Base-by-base conservation (phyloP, 2,113 vertebrate genomes). In the Casuarius casuarius region DNA sequence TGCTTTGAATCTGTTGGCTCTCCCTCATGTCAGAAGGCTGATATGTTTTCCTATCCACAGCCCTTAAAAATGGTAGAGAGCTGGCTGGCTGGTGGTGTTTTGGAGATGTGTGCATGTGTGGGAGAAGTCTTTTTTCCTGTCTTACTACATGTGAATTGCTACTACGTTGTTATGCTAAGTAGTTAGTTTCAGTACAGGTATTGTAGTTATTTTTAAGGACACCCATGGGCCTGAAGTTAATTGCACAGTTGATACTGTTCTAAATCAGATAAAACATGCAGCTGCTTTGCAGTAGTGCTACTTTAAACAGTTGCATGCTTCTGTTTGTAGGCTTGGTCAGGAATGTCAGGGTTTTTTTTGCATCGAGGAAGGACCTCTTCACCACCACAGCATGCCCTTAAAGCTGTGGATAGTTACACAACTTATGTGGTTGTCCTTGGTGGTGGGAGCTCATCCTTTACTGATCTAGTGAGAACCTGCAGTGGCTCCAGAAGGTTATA, bases 141-240 rank as follows among this genome's bases (percentile, higher is more conserved):
- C 56, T 89, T 28, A 25, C 49, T 48, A 28, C 31, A 3, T 7
- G 10, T 54, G 31, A 49, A 23, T 44, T 26, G 48, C 52, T 51
- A n/a, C 70, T 51, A 0, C 33, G 4, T 72, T 81, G 61, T 84
- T 67, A 59, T 11, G 48, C 42, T 46, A 51, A 76, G 68, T 42
- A 48, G 52, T 16, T 70, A 28, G 56, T 90, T 95, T 90, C 83
- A 77, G 5, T 68, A 59, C 26, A 46, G 44, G 7, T 65, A 44
- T 63, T 18, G 38, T n/a, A 42, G 49, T 84, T 92, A 65, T 54
- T 89, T 92, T 92, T 83, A 89, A 86, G 81, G 75, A 14, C 92
- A 42, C n/a, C 28, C 42, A 20, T 52, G 44, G 44, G 58, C 62
- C 58, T 62, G 20, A 62, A 40, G 62, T 85, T 86, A 31, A 33